Base-by-base conservation (phyloP, 2,113 vertebrate species). In the Corydoras sp. region DNA sequence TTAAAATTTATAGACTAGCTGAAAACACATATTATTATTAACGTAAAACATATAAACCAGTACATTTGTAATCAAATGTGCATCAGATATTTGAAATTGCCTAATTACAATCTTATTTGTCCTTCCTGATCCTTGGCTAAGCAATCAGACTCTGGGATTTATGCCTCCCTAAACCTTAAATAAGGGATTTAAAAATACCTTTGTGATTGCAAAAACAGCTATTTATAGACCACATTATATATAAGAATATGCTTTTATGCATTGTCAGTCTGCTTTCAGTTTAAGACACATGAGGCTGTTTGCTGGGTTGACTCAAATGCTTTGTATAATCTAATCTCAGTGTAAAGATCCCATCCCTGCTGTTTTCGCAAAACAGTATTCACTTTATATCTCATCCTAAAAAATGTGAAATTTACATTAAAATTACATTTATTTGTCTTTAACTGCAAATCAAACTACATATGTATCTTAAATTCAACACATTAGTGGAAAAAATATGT, bases 11-110 rank as follows among this genome's bases (percentile, higher is more conserved):
- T 43, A 43, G 35, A 43, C 35, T 43, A 43, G 35, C 35, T 43
- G 35, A 8, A 43, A 43, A 43, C 35, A 43, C 35, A 43, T 43
- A 43, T 43, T 43, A 64, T 72, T 43, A 49, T 79, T 79, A 53
- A 53, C 9, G 0, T 53, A 3, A 53, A 12, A 53, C 13, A 53
- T 12, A 10, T 12, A 10, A 12, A 10, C 10, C 51, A 10, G 51
- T 53, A 53, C 51, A 10, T 53, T 10, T 14, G 10, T 53, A 53
- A 53, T 53, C 3, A 53, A 10, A 10, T 53, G 11, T 0, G 10
- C 51, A 53, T 24, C 18, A 24, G 18, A 24, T 24, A 24, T 24
- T 24, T 24, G 18, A 24, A 14, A n/a, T 56, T 0, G 2, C 51
- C 5, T 14, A n/a, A 56, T 56, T 5, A 56, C 54, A 56, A n/a